Base-by-base conservation (phyloP, 2,888 invertebrate genomes). In the Bibio marci region DNA sequence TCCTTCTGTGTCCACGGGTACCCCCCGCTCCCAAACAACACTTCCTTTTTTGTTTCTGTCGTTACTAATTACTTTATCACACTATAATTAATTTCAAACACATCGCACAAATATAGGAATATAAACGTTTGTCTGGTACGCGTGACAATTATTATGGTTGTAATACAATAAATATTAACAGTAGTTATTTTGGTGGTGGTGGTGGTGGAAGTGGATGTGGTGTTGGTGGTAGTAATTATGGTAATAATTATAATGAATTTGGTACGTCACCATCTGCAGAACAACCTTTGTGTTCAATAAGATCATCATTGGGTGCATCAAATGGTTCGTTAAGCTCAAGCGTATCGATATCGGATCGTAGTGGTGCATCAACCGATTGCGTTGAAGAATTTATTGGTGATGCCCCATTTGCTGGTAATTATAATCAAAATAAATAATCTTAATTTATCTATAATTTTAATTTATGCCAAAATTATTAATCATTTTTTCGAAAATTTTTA, bases 361-460 rank as follows among this genome's bases (percentile, higher is more conserved):
- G 80, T 47, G 51, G 80, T 47, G 51, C 56, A 3, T 80, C 80
- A 47, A 78, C 80, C 6, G 86, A 86, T 62, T 75, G 73, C 51
- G 79, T 85, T 42, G 85, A 86, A 62, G 85, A 86, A 61, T 85
- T 76, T 59, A 75, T 83, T 47, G 78, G 81, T 44, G 87, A 88
- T 58, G 76, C 79, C 45, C 86, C 87, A 45, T 87, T 86, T 65
- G 86, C 86, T 63, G 86, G 86, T 85, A 63, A 73, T 69, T 65
- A 30, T 36, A 42, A 37, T 34, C n/a, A n/a, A n/a, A n/a, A n/a
- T 22, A 22, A 4, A 22, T 4, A 34, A 13, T 13, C 2, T 31
- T 19, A 28, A 32, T 28, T 25, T 5, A 25, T 25, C 6, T 7
- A 12, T n/a, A 11, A 6, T 30, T 30, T n/a, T 13, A 30, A 10